Base-by-base conservation (phyloP, 53 echinoderm and acorn worm genomes). In the Zoroaster sp. region DNA sequence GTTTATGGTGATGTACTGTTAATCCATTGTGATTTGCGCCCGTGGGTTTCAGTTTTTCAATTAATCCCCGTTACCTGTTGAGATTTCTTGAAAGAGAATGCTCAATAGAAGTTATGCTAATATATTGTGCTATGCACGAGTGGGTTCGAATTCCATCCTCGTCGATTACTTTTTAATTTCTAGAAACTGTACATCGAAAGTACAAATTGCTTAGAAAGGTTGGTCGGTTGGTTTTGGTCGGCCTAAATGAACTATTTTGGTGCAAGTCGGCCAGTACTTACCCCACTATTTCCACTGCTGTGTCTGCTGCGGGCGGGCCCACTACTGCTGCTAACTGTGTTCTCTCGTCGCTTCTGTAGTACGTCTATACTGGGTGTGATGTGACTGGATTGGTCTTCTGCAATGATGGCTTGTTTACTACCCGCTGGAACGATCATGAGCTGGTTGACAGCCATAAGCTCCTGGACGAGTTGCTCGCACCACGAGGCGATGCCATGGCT, bases 401-500 rank as follows among this genome's bases (percentile, higher is more conserved):
- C 40, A 54, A 67, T 36, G 69, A 80, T 66, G 34, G 88, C 88
- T 45, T 91, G 89, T 4, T 77, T 55, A 33, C 93, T 94, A 14
- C 83, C 87, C 32, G 80, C 76, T 1, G 99, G 91, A 4, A 99
- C 93, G 15, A 96, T 49, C 67, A 93, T 89, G 21, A 99, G 89
- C 23, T 94, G 90, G 36, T 93, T 91, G 3, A 88, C 90, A 28
- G 91, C 89, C 33, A 89, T 76, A 92, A 99, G 94, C 72, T 99
- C 96, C 38, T 92, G 91, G 20, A 96, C 87, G 4, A 99, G 91
- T 89, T 99, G 99, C 75, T 99, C 99, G 53, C 95, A 96, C 99
- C 99, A 99, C 0, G 96, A 96, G 0, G 99, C 92, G 13, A 99
- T 89, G 25, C 99, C 99, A 54, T 99, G 99, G 67, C 95, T 96